Percentiles rank a stretch among this genome's conserved stretches.
Evolutionary conservation across 1,140 invertebrate species (phyloP).

Genomic region (Drosophila sproati): DNA sequence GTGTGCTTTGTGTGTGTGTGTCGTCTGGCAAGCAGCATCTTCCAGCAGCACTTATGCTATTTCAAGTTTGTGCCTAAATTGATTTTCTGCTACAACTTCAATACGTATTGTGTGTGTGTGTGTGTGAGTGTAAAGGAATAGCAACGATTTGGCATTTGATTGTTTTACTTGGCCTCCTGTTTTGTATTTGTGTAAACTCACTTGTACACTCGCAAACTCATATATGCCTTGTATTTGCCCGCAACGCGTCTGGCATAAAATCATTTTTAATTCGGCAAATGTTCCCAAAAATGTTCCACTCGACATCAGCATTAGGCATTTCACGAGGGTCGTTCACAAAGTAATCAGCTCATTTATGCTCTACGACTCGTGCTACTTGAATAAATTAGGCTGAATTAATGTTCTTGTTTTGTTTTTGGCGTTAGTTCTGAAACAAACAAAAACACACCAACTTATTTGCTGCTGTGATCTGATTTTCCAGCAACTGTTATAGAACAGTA

Average conservation of each 20-base stretch:
- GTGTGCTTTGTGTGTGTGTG: slow-evolving; percentile 5
- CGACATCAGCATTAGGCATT: slow-evolving; percentile 29
- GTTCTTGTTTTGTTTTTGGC: slow-evolving; percentile 19
- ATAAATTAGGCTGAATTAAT: slow-evolving; percentile 41
- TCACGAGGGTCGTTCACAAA: slow-evolving; percentile 43
- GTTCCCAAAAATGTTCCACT: slow-evolving; percentile 1
- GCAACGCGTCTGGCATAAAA: slow-evolving; percentile 73
- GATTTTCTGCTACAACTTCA: slow-evolving; percentile 70
- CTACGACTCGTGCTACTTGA: slow-evolving; percentile 12
- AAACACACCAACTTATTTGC: neutral
- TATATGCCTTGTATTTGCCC: slow-evolving; percentile 10
- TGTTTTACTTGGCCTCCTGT: slow-evolving; percentile 50
- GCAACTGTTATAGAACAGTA: neutral
- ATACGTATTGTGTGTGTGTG: slow-evolving; percentile 40
- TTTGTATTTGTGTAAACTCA: slow-evolving; percentile 41
- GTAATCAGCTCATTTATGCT: slow-evolving; percentile 46
- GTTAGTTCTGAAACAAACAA: slow-evolving; percentile 4
- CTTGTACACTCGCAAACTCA: slow-evolving; percentile 12
- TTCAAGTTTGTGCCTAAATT: slow-evolving; percentile 73
- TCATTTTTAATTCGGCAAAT: slow-evolving; percentile 59
- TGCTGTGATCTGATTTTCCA: neutral
- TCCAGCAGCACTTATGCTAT: slow-evolving; percentile 67
- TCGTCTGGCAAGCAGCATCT: slow-evolving; percentile 25
- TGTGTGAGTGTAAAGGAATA: slow-evolving; percentile 7
- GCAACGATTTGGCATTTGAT: slow-evolving; percentile 35